phyloP scores from a whole-genome alignment of 2,888 invertebrate species.

The Smittia aterrima region DNA sequence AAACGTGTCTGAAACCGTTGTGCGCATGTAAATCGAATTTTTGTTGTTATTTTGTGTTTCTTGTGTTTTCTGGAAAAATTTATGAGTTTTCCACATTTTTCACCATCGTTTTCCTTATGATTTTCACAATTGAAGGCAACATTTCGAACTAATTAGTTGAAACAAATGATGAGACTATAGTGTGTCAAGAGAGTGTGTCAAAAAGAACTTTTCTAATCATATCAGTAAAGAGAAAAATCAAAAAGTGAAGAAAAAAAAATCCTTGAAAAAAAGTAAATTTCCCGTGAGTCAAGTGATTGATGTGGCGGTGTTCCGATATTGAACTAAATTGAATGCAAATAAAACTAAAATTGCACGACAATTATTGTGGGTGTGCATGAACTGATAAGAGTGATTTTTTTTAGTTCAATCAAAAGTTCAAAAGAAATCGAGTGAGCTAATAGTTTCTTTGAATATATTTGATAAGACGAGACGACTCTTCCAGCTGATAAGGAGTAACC shows the following conservation, averaged over 20 bases:
- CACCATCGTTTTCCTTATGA: not conserved
- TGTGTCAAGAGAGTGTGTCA: conserved; percentile 12
- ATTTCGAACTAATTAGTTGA: not conserved
- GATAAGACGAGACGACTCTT: not conserved
- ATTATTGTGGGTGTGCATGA: no score
- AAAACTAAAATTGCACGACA: no score
- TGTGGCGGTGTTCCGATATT: not conserved
- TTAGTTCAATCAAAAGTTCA: not conserved
- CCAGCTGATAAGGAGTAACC: not conserved
- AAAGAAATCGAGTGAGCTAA: not conserved
- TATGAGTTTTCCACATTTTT: conserved; percentile 13
- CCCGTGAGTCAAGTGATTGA: not conserved
- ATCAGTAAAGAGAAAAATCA: not conserved
- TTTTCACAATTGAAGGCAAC: not conserved
- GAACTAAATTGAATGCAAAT: not conserved
- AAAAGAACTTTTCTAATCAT: not conserved
- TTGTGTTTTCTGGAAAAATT: conserved; percentile 25
- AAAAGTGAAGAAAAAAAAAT: conserved; percentile 3
- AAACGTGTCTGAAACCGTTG: conserved; percentile 21
- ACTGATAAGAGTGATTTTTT: not conserved
- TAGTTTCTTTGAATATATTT: not conserved
- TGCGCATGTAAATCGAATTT: conserved; percentile 37
- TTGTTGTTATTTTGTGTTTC: conserved; percentile 37
- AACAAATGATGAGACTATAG: not conserved
- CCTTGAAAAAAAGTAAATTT: not conserved